phyloP scores from a whole-genome alignment of 2,888 invertebrate genomes.

The Himalopsyche kuldschensis region DNA sequence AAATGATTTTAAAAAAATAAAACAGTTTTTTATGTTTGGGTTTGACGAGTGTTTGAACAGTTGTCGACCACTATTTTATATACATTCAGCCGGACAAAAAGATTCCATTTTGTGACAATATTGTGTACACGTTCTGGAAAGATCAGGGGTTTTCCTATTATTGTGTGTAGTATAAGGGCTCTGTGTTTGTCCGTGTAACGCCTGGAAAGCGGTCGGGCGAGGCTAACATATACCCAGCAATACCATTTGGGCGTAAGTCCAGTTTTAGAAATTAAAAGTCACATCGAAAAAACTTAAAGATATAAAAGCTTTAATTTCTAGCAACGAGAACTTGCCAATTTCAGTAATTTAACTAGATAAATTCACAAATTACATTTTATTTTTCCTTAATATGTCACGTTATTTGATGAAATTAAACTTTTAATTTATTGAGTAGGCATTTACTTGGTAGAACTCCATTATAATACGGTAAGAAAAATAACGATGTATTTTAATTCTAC shows the following conservation, averaged over 20 bases:
- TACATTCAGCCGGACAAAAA: conserved; percentile 37
- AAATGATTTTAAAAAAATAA: no score
- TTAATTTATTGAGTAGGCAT: no score
- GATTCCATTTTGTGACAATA: conserved; percentile 40
- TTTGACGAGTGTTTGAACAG: background rate
- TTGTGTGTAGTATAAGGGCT: conserved; percentile 30
- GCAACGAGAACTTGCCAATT: no score
- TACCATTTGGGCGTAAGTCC: background rate
- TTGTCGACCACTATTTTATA: background rate
- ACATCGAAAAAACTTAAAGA: background rate
- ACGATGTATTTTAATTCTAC: no score
- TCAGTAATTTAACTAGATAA: no score
- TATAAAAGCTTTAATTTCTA: no score
- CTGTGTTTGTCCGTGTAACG: conserved; percentile 32
- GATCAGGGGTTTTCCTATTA: conserved; percentile 35
- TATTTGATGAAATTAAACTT: no score
- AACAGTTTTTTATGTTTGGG: no score
- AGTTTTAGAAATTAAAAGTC: background rate
- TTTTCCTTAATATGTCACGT: no score
- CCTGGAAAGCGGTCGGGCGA: conserved; percentile 10
- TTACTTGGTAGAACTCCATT: no score
- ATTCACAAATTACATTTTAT: no score
- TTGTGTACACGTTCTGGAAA: conserved; percentile 38
- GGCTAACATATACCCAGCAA: background rate
- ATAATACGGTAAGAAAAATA: no score